Evolutionary conservation across 2,113 vertebrate genomes (phyloP).

Genomic region (Melanerpes formicivorus): DNA sequence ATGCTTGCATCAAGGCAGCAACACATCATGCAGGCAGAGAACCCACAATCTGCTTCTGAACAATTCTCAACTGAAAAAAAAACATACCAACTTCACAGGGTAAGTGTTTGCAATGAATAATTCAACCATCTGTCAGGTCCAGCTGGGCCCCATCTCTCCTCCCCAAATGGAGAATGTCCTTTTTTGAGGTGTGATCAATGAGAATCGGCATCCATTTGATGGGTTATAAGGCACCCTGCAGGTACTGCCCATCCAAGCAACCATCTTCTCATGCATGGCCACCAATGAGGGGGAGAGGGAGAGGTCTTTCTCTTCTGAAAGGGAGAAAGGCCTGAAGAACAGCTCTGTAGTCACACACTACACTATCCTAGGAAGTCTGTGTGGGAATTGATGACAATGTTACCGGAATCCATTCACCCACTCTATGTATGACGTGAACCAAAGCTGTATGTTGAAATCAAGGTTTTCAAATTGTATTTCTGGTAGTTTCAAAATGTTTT

Average conservation of each 20-base stretch:
- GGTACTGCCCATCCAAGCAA: not conserved
- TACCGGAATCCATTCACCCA: not conserved
- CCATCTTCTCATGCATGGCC: not conserved
- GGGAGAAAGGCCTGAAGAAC: not conserved
- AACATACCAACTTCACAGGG: not conserved
- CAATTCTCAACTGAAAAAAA: not conserved
- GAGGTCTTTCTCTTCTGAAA: rapidly evolving
- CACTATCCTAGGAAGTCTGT: not conserved
- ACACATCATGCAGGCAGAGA: not conserved
- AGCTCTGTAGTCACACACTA: not conserved
- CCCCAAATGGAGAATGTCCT: not conserved
- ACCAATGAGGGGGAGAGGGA: rapidly evolving
- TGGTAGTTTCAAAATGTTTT: not conserved
- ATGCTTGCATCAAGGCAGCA: not conserved
- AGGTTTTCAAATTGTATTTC: not conserved
- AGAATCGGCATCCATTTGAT: not conserved
- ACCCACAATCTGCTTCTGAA: conserved; percentile 35
- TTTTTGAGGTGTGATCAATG: not conserved
- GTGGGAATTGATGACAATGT: not conserved
- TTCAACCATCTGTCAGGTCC: conserved; percentile 42
- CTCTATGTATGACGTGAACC: not conserved
- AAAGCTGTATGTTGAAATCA: not conserved
- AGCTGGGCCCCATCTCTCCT: conserved; percentile 6
- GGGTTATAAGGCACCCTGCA: not conserved
- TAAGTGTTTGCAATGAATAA: conserved; percentile 44